Evolutionary conservation across 92 coral and sea anemone species (phyloP).

Genomic region (Parazoanthus swiftii): DNA sequence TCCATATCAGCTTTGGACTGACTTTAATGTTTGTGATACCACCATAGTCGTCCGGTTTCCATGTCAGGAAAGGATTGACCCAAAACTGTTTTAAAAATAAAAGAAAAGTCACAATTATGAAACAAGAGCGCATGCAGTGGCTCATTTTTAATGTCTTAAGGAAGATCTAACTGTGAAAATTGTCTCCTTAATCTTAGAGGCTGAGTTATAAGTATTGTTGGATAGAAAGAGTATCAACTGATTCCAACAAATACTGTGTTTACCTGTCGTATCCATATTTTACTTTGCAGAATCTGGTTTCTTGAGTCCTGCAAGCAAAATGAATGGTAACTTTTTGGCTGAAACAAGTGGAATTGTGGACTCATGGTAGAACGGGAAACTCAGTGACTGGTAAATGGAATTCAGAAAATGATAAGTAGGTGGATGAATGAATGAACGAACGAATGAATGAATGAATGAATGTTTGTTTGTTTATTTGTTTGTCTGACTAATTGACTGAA

Average conservation of each 20-base stretch:
- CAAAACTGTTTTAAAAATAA: conserved; percentile 40
- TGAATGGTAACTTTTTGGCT: neutral
- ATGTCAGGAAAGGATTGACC: conserved; percentile 49
- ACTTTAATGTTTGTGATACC: conserved; percentile 38
- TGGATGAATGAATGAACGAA: too few species aligned
- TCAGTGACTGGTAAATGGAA: neutral
- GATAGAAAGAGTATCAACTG: neutral
- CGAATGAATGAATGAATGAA: too few species aligned
- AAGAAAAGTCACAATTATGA: neutral
- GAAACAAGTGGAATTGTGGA: neutral
- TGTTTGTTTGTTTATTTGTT: too few species aligned
- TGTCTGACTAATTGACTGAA: too few species aligned
- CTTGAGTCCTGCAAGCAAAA: conserved; percentile 36
- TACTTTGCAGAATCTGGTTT: conserved; percentile 46
- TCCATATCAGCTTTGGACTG: conserved; percentile 53
- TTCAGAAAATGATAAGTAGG: too few species aligned
- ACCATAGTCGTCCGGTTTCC: conserved; percentile 53
- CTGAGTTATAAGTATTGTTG: neutral
- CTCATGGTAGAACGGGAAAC: too few species aligned
- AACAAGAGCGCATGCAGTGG: neutral
- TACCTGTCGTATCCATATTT: conserved; percentile 59
- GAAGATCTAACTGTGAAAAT: too few species aligned
- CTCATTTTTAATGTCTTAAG: too few species aligned
- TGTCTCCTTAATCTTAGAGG: neutral
- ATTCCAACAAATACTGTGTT: neutral